These are phyloP conservation scores for Hololepta plana DNA, from an alignment of 2,888 invertebrate genomes.

Conservation along the genomic window DNA sequence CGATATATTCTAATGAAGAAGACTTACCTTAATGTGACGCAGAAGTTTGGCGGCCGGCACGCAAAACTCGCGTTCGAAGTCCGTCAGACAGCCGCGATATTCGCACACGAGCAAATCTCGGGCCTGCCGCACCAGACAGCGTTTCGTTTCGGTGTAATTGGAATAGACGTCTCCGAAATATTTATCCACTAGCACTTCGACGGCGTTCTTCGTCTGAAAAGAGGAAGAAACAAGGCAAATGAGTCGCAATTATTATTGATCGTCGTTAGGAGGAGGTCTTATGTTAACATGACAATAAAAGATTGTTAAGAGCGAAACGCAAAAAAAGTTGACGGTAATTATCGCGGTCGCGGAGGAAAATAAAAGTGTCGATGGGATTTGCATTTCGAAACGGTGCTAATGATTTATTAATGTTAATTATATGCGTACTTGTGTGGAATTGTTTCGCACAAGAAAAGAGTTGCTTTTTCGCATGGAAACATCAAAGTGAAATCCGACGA, in stretches of 20 bases:
- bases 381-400: no score
- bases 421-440: no score
- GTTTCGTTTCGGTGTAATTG: constrained; percentile 36
- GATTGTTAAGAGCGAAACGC: no score
- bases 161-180: constrained; percentile 45
- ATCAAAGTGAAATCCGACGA: no score
- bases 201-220: constrained; percentile 26
- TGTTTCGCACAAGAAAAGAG: no score
- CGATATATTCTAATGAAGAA: neutral
- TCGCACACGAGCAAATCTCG: constrained; percentile 46
- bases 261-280: no score
- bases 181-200: constrained; percentile 35
- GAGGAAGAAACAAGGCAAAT: constrained; percentile 12
- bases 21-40: constrained; percentile 30
- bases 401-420: no score
- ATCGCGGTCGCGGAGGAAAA: no score
- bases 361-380: no score
- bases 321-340: no score
- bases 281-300: no score
- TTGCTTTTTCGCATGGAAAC: no score
- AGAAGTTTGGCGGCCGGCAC: constrained; percentile 39
- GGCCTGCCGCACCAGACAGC: constrained; percentile 46
- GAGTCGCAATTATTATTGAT: constrained; percentile 1
- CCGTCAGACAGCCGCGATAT: constrained; percentile 41
- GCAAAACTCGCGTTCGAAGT: constrained; percentile 44